A percentile compares a stretch with the other conserved stretches of the same genome.
These are phyloP conservation scores for Blomia tropicalis DNA, from an alignment of 2,888 invertebrate species.

Conservation along the genomic window DNA sequence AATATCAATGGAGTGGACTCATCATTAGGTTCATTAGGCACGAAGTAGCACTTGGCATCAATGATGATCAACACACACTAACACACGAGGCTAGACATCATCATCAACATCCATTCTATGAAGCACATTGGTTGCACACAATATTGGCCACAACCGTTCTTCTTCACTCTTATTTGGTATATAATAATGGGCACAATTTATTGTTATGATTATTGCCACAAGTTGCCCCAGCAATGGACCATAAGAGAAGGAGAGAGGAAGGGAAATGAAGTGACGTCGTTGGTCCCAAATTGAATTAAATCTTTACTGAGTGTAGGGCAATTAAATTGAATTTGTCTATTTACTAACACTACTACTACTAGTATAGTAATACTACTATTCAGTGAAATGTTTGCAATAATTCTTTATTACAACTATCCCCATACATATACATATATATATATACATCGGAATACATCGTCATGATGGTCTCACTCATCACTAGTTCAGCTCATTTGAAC, in stretches of 20 bases:
- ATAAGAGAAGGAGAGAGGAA: too few relatives aligned
- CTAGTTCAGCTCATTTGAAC: too few relatives aligned
- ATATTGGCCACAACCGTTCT: too few relatives aligned
- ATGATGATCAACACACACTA: too few relatives aligned
- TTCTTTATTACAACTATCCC: constrained; percentile 3
- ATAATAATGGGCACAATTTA: constrained; percentile 6
- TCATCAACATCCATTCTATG: background rate
- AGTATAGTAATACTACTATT: too few relatives aligned
- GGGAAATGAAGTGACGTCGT: background rate
- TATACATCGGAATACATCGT: too few relatives aligned
- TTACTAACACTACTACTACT: background rate
- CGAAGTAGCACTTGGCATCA: too few relatives aligned
- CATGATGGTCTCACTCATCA: too few relatives aligned
- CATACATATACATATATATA: too few relatives aligned
- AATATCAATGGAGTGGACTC: background rate
- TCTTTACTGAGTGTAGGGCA: background rate
- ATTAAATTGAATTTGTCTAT: constrained; percentile 13
- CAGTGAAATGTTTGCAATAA: constrained; percentile 8
- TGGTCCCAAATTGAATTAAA: constrained; percentile 5
- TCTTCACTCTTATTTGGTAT: too few relatives aligned
- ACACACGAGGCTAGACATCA: background rate
- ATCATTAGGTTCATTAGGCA: background rate
- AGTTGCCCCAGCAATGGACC: too few relatives aligned
- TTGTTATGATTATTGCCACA: constrained; percentile 10
- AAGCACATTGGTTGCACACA: background rate